A percentile compares a stretch with the other conserved stretches of the same genome.
phyloP scores from a whole-genome alignment of 2,888 invertebrate genomes.

The Lycaena phlaeas region DNA sequence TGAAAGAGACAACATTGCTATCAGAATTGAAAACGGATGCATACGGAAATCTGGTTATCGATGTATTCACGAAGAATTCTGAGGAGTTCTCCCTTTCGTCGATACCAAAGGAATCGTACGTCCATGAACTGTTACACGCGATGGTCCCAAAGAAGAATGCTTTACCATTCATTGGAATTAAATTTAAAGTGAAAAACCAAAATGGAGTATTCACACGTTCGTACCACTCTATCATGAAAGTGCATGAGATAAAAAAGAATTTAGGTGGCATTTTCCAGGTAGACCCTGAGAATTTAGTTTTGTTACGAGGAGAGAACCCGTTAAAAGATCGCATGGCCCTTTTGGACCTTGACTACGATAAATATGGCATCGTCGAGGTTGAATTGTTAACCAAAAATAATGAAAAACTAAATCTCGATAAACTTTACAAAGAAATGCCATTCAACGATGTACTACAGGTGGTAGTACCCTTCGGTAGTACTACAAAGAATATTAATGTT shows the following conservation, averaged over 20 bases:
- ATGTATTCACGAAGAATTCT: conserved; percentile 59
- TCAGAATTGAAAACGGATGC: conserved; percentile 53
- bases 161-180: conserved; percentile 60
- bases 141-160: conserved; percentile 50
- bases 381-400: conserved; percentile 56
- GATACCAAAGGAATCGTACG: conserved; percentile 56
- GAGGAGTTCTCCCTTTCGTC: conserved; percentile 48
- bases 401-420: conserved; percentile 47
- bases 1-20: conserved; percentile 48
- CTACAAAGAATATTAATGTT: conserved; percentile 54
- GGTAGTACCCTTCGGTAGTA: conserved; percentile 48
- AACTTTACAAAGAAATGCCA: conserved; percentile 55
- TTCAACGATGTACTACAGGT: conserved; percentile 59
- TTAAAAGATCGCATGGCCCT: conserved; percentile 56
- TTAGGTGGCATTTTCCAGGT: conserved; percentile 73
- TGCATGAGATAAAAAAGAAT: conserved; percentile 75
- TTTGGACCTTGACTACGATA: conserved; percentile 58
- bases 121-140: conserved; percentile 51
- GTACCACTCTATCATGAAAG: conserved; percentile 63
- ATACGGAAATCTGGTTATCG: conserved; percentile 49
- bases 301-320: conserved; percentile 57
- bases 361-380: conserved; percentile 60
- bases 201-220: conserved; percentile 63
- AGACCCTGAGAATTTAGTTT: conserved; percentile 55
- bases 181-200: conserved; percentile 54